Base-by-base conservation (phyloP, 1,140 invertebrate genomes). In the Pentalonia nigronervosa region DNA sequence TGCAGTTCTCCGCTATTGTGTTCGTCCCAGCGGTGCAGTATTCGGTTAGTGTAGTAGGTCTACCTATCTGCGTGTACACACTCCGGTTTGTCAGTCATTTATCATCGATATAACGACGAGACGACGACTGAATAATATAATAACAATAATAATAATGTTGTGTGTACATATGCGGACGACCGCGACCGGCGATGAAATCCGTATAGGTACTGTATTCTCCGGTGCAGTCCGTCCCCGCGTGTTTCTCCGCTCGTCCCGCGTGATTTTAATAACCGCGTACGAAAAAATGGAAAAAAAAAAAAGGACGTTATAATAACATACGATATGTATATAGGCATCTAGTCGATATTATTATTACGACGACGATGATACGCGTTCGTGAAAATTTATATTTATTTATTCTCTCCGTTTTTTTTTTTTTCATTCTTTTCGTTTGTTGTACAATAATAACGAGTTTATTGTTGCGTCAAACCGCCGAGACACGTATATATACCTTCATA, bases 361-460 rank as follows among this genome's bases (percentile, higher is more conserved):
- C 2, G 14, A 53, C 21, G 50, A 53, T 20, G 36, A 25, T 47
- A 47, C 36, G 36, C 34, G 83, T 84, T 83, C 9, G 81, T 83
- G 81, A 36, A 36, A 41, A 84, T 41, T 11, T 84, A 14, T 30
- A 84, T 84, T 53, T 90, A 90, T 90, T 90, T 90, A 90, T 60
- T 90, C 48, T 34, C n/a, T 83, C 21, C 2, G n/a, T 36, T 81
- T 89, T 53, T 36, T 53, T n/a, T 60, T 60, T 41, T 30, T 90
- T 53, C 56, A 60, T 76, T 76, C 34, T 47, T 47, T 60, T 91
- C 48, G 67, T 60, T 91, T 76, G 60, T 91, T 67, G n/a, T 76
- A 91, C 21, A 53, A 7, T 21, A 91, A 91, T 91, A 91, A 91
- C 56, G 90, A 91, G 90, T 91, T 91, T 91, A 91, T 91, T 91